Evolutionary conservation across 2,888 invertebrate genomes (phyloP).

Genomic region (Melanophora roralis): DNA sequence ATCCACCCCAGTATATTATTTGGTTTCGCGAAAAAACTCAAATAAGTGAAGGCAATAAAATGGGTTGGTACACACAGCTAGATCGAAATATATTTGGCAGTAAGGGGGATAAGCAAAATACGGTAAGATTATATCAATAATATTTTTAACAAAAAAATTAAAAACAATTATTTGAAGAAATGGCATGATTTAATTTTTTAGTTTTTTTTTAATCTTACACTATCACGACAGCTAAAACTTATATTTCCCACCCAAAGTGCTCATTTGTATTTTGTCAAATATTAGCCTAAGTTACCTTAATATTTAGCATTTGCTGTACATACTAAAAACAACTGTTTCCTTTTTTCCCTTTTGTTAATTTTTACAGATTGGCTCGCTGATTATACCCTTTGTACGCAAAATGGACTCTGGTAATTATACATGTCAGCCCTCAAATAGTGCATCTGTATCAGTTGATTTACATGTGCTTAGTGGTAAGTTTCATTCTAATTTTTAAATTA

Average conservation of each 20-base stretch:
- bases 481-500: slow-evolving; percentile 1
- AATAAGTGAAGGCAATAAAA: slow-evolving; percentile 73
- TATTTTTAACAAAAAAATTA: no score
- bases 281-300: no score
- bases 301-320: no score
- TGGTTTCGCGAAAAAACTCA: slow-evolving; percentile 86
- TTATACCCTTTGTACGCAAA: slow-evolving; percentile 77
- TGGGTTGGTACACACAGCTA: slow-evolving; percentile 76
- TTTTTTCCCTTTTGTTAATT: slow-evolving; percentile 41
- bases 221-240: no score
- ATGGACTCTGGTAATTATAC: slow-evolving; percentile 87
- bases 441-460: slow-evolving; percentile 90
- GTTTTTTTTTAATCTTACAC: no score
- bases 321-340: no score
- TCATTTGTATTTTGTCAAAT: no score
- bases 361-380: slow-evolving; percentile 76
- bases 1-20: slow-evolving; percentile 94
- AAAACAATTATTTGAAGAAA: no score
- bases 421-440: slow-evolving; percentile 94
- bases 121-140: slow-evolving; percentile 67
- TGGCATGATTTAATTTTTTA: no score
- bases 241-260: no score
- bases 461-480: slow-evolving; percentile 92
- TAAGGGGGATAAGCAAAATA: slow-evolving; percentile 74
- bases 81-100: slow-evolving; percentile 75